These are phyloP conservation scores for Electrophaes corylata DNA, from an alignment of 2,888 invertebrate genomes.

Conservation along the genomic window DNA sequence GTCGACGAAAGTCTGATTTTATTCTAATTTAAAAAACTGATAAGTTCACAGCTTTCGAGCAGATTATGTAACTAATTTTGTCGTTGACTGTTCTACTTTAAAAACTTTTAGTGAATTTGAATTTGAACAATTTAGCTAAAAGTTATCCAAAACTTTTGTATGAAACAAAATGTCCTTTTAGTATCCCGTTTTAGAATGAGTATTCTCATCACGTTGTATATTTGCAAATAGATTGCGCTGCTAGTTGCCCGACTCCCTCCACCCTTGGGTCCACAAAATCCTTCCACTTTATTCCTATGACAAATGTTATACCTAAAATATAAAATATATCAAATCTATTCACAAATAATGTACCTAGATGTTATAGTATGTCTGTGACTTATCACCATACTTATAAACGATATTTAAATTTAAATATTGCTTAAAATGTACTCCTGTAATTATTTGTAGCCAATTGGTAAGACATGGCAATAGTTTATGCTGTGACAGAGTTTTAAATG, in stretches of 20 bases:
- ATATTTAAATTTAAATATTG: no score
- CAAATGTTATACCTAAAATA: slow-evolving; percentile 3
- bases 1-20: no score
- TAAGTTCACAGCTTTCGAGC: no score
- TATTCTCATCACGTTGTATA: slow-evolving; percentile 18
- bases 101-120: no score
- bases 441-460: no score
- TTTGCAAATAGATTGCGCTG: slow-evolving; percentile 18
- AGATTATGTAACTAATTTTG: no score
- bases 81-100: no score
- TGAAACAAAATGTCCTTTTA: background rate
- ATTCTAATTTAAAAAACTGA: no score
- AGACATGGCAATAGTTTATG: no score
- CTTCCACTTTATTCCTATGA: slow-evolving; percentile 22
- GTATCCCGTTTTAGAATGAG: background rate
- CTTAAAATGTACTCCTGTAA: no score
- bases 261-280: slow-evolving; percentile 33
- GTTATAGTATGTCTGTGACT: background rate
- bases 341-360: background rate
- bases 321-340: slow-evolving; percentile 1
- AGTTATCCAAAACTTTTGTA: background rate
- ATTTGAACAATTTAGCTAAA: background rate
- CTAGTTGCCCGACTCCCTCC: slow-evolving; percentile 1
- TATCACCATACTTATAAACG: no score
- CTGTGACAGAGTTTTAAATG: no score